Evolutionary conservation across 2,888 invertebrate genomes (phyloP).

Genomic region (Criorhina ranunculi): DNA sequence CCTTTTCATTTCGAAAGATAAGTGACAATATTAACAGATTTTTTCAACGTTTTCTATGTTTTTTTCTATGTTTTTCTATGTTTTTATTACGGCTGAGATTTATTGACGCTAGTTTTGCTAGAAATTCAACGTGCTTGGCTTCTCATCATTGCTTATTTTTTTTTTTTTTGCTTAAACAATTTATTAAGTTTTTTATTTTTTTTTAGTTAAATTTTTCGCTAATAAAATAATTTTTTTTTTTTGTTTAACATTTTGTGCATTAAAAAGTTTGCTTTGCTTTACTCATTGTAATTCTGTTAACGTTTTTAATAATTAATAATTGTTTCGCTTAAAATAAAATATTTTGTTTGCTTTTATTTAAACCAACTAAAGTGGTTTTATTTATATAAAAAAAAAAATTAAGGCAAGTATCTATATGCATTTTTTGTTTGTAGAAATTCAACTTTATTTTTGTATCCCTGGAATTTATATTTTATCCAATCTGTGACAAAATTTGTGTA

Average conservation of each 20-base stretch:
- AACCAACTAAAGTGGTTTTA: slow-evolving; percentile 37
- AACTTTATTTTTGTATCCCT: too few species aligned
- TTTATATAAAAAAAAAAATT: slow-evolving; percentile 21
- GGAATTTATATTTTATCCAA: too few species aligned
- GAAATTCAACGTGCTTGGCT: slow-evolving; percentile 59
- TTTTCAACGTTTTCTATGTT: slow-evolving; percentile 61
- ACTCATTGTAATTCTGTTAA: slow-evolving; percentile 35
- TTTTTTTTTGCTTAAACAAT: slow-evolving; percentile 77
- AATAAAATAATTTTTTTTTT: slow-evolving; percentile 19
- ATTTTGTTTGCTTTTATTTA: slow-evolving; percentile 42
- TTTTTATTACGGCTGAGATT: slow-evolving; percentile 72
- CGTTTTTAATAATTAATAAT: slow-evolving; percentile 45
- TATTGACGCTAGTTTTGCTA: slow-evolving; percentile 70
- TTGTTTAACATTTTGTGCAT: slow-evolving; percentile 47
- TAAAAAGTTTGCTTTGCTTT: slow-evolving; percentile 42
- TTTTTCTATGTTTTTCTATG: too few species aligned
- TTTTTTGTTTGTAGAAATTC: neutral
- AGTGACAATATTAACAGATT: slow-evolving; percentile 42
- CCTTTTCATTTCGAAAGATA: slow-evolving; percentile 15
- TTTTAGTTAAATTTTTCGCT: slow-evolving; percentile 63
- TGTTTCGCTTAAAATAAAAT: slow-evolving; percentile 58
- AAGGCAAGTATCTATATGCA: slow-evolving; percentile 36
- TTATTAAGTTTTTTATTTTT: slow-evolving; percentile 34
- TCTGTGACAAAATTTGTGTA: too few species aligned
- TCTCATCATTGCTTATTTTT: slow-evolving; percentile 77